Evolutionary conservation across 2,113 vertebrate genomes (phyloP).

Genomic region (Vulpes ferrilata): DNA sequence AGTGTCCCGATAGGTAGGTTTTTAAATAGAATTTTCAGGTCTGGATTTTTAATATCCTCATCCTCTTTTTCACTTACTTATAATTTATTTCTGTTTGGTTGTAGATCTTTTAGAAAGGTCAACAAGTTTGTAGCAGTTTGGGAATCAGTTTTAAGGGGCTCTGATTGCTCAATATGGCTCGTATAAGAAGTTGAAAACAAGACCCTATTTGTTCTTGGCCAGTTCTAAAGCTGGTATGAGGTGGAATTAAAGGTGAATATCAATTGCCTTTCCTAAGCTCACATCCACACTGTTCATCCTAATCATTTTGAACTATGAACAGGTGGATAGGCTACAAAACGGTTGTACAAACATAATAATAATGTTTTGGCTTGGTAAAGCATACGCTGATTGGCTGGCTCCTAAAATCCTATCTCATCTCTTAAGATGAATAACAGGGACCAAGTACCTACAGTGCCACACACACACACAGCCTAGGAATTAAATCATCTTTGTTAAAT

Average conservation of each 20-base stretch:
- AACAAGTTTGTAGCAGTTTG: not conserved
- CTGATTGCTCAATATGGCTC: not conserved
- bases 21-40: slow-evolving; percentile 16
- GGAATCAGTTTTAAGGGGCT: slow-evolving; percentile 25
- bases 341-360: not conserved
- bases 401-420: not conserved
- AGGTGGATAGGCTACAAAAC: not conserved
- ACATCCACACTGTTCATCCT: not conserved
- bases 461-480: not conserved
- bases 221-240: not conserved
- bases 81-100: not conserved
- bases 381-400: not conserved
- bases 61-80: not conserved
- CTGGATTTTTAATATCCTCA: not conserved
- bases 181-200: slow-evolving; percentile 18
- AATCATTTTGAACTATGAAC: not conserved
- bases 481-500: not conserved
- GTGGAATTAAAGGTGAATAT: not conserved
- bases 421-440: not conserved
- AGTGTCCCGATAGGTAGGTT: not conserved
- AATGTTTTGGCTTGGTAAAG: slow-evolving; percentile 9
- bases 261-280: not conserved
- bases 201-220: not conserved
- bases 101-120: not conserved
- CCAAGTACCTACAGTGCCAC: not conserved